Percentiles rank a stretch among this genome's conserved stretches.
phyloP scores from a whole-genome alignment of 1,140 invertebrate genomes.

The Thaumatotibia leucotreta region DNA sequence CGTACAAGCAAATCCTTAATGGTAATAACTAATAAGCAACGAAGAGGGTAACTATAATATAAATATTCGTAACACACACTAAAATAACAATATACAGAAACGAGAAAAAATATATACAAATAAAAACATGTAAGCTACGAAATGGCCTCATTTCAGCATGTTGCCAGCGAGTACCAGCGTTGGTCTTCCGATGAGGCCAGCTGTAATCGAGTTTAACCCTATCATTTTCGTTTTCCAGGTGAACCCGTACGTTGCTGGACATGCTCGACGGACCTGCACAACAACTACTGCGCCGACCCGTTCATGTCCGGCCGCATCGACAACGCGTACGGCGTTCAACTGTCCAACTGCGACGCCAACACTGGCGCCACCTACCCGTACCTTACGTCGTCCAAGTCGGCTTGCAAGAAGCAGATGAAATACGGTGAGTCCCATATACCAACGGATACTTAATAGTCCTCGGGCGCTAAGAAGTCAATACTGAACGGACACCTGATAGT shows the following conservation, averaged over 20 bases:
- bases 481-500: too few species aligned
- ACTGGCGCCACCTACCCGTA: constrained; percentile 64
- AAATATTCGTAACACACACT: too few species aligned
- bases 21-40: too few species aligned
- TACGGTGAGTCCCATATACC: constrained; percentile 49
- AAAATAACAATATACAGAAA: too few species aligned
- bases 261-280: constrained; percentile 82
- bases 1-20: too few species aligned
- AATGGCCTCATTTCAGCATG: too few species aligned
- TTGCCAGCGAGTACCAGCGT: too few species aligned
- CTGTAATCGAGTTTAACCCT: neutral
- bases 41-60: too few species aligned
- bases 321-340: constrained; percentile 64
- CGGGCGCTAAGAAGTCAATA: too few species aligned
- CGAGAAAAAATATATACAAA: too few species aligned
- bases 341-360: constrained; percentile 78
- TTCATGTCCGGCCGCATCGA: constrained; percentile 79
- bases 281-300: constrained; percentile 83
- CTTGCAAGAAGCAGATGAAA: constrained; percentile 74
- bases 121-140: too few species aligned
- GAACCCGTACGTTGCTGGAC: constrained; percentile 83
- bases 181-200: too few species aligned
- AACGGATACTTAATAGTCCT: constrained; percentile 73
- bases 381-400: constrained; percentile 61
- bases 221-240: constrained; percentile 66